Evolutionary conservation across 2,888 invertebrate species (phyloP).

Genomic region (Mimachlamys varia): DNA sequence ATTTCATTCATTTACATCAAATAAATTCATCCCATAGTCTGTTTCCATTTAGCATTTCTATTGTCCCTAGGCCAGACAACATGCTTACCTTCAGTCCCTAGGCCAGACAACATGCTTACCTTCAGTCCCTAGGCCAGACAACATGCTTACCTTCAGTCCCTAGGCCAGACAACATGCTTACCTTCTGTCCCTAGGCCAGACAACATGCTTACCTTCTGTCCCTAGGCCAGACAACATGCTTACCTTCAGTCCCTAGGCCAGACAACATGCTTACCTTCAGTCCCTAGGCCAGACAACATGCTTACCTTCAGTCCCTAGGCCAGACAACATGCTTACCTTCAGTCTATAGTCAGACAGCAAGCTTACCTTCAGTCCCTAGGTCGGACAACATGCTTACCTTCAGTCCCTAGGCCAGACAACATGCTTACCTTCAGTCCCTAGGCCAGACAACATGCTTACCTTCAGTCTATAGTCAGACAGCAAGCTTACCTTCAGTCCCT

Average conservation of each 20-base stretch:
- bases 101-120: slow-evolving; percentile 92
- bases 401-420: slow-evolving; percentile 78
- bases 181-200: no score
- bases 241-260: no score
- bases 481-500: no score
- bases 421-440: slow-evolving; percentile 88
- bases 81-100: slow-evolving; percentile 95
- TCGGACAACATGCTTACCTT: slow-evolving; percentile 88
- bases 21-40: no score
- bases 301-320: no score
- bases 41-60: not conserved
- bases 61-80: no score
- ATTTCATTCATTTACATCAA: no score
- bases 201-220: slow-evolving; percentile 92
- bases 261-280: slow-evolving; percentile 91
- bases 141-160: slow-evolving; percentile 95
- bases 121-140: slow-evolving; percentile 82
- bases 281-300: no score
- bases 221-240: no score
- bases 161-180: no score
- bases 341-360: no score
- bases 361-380: slow-evolving; percentile 84
- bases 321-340: slow-evolving; percentile 89
- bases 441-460: slow-evolving; percentile 86
- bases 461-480: no score